A percentile compares a stretch with the other conserved stretches of the same genome.
Conservation (phyloP, 1,140 invertebrate genomes). For the Catajapyx aquilonaris region DNA sequence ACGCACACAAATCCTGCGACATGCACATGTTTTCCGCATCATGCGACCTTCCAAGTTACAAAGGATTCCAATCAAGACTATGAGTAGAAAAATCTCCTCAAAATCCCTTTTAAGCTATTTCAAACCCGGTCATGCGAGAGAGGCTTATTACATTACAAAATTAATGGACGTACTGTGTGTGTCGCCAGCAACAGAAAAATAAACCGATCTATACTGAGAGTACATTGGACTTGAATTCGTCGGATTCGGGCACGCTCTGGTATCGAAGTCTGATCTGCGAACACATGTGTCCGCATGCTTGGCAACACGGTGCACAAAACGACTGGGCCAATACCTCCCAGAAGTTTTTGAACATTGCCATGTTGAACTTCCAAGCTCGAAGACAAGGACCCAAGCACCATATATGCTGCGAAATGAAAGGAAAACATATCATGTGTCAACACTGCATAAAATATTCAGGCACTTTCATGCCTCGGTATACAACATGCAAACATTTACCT, state of each 20-base stretch:
- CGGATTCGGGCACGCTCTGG: constrained; percentile 23
- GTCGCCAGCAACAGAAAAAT: no score
- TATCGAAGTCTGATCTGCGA: constrained; percentile 36
- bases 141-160: no score
- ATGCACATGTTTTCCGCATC: no score
- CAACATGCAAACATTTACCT: not conserved
- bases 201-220: no score
- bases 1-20: no score
- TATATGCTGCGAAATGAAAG: constrained; percentile 34
- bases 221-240: constrained; percentile 15
- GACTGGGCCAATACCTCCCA: constrained; percentile 33
- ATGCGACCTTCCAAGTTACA: no score
- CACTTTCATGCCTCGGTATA: not conserved
- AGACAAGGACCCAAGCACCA: constrained; percentile 44
- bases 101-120: no score
- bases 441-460: not conserved
- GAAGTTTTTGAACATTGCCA: constrained; percentile 32
- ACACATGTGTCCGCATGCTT: constrained; percentile 36
- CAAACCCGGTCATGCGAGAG: no score
- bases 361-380: constrained; percentile 41
- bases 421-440: not conserved
- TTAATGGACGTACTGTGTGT: no score
- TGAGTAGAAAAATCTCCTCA: no score
- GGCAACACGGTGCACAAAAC: constrained; percentile 33
- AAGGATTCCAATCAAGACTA: no score